Base-by-base conservation (phyloP, 2,888 invertebrate species). In the Onthophagus sagittarius region DNA sequence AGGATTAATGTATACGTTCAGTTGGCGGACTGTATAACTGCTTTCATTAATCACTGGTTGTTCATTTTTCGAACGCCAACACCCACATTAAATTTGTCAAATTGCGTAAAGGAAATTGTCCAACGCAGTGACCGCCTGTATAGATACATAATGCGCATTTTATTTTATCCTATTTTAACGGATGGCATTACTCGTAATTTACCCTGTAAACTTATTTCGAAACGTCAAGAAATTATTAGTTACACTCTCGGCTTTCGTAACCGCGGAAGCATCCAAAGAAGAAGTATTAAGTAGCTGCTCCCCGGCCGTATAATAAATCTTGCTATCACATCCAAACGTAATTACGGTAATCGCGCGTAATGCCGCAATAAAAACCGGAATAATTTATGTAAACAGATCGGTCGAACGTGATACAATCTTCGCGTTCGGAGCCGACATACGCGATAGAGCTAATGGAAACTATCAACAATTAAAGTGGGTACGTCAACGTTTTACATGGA, bases 11-110 rank as follows among this genome's bases (percentile, higher is more conserved):
- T 23, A 15, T 67, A 32, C 67, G 15, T 67, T 31, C 32, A 23
- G 23, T 67, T 67, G 67, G 32, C 67, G 32, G 67, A 23, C 31
- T 32, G 67, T 67, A 31, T 67, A 67, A 67, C 67, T n/a, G n/a
- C 31, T 32, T 5, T 23, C 67, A 67, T 67, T 31, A 67, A 67
- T 67, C 67, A 67, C 23, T n/a, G 9, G 9, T 6, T n/a, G 31
- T 23, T 53, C 15, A 67, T 65, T 72, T 65, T 72, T 65, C 39
- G 15, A 14, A 31, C 13, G n/a, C 32, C 53, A 31, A 64, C 72
- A 33, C 72, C 72, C 72, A 72, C 72, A 33, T 32, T 64, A 32
- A 72, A 72, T 72, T 64, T 72, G 72, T 72, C 71, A 39, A n/a
- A 65, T 65, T 64, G 64, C 23, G 65, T 72, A 64, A 72, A 64